Percentiles rank a stretch among this genome's conserved stretches.
These are phyloP conservation scores for Malurus cyaneus DNA, from an alignment of 2,113 vertebrate species.

Conservation along the genomic window DNA sequence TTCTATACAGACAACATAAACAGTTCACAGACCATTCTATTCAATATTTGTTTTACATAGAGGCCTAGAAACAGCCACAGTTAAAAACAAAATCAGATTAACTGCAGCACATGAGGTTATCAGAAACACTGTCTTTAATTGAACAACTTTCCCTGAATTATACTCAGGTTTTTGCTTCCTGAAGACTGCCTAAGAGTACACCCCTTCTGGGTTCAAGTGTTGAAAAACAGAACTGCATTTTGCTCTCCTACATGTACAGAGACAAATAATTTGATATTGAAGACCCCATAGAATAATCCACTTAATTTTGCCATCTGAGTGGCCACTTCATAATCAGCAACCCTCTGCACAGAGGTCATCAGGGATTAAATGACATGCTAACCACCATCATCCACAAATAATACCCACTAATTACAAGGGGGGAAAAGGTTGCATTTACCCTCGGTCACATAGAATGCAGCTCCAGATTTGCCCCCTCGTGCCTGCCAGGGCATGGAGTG, in stretches of 20 bases:
- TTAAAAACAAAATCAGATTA: not conserved
- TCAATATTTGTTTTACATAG: not conserved
- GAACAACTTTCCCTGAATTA: not conserved
- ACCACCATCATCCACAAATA: not conserved
- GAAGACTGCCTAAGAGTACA: not conserved
- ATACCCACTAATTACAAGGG: not conserved
- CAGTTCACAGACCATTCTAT: not conserved
- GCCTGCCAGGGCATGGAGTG: constrained; percentile 98
- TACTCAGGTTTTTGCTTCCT: not conserved
- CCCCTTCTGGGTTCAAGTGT: not conserved
- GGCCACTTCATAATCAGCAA: not conserved
- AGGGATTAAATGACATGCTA: not conserved
- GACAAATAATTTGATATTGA: not conserved
- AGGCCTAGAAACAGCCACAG: not conserved
- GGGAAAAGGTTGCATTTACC: constrained; percentile 64
- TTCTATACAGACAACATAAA: not conserved
- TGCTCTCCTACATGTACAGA: not conserved
- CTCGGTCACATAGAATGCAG: constrained; percentile 96
- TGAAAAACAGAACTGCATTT: not conserved
- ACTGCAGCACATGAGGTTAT: not conserved
- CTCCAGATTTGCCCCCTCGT: constrained; percentile 94
- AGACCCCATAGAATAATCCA: not conserved
- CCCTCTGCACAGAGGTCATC: not conserved
- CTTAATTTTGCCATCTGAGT: not conserved
- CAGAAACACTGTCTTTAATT: not conserved